Conservation (phyloP, 2,888 invertebrate genomes). For the Trichopoda pennipes region DNA sequence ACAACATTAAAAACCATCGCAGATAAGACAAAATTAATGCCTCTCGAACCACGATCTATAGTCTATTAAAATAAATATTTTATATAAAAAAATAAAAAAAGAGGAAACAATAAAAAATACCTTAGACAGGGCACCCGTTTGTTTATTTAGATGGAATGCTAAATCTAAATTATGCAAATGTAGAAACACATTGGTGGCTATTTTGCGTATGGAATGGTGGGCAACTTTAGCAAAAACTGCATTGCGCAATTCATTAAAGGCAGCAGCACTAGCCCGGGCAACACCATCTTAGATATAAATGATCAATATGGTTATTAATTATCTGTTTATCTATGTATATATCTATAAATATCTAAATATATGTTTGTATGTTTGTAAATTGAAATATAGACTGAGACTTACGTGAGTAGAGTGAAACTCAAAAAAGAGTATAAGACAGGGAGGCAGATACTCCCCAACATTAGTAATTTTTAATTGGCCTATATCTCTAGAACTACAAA, state of each 20-base stretch:
- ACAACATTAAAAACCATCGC: constrained; percentile 99
- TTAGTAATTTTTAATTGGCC: no score
- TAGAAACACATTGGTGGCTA: constrained; percentile 96
- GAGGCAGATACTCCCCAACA: no score
- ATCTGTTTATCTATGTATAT: no score
- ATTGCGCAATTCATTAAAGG: constrained; percentile 97
- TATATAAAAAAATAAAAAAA: neutral
- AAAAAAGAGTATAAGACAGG: no score
- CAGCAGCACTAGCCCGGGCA: constrained; percentile 93
- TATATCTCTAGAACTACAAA: no score
- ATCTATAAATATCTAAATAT: no score
- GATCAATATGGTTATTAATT: neutral
- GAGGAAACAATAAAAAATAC: constrained; percentile 80
- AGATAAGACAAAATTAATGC: constrained; percentile 97
- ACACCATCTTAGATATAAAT: constrained; percentile 88
- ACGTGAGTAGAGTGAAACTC: no score
- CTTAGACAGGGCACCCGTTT: constrained; percentile 97
- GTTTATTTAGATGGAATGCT: constrained; percentile 94
- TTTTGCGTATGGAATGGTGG: constrained; percentile 96
- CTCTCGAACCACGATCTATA: constrained; percentile 94
- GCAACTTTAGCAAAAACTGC: constrained; percentile 99
- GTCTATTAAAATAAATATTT: constrained; percentile 82
- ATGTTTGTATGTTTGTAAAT: no score
- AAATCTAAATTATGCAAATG: constrained; percentile 97
- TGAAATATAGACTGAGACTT: no score